Base-by-base conservation (phyloP, 2,888 invertebrate species). In the Lordiphosa andalusiaca region DNA sequence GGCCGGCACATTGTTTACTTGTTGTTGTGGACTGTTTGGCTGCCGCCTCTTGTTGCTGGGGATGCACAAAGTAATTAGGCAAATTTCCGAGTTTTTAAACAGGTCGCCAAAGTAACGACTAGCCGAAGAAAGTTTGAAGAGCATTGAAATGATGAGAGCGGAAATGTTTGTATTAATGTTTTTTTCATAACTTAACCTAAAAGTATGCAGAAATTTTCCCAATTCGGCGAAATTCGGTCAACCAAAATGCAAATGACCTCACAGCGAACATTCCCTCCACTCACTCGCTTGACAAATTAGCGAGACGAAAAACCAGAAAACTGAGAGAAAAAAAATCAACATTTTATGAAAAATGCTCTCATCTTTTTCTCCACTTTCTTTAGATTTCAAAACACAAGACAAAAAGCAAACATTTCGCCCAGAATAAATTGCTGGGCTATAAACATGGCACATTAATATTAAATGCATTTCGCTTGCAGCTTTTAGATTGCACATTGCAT, bases 391-490 rank as follows among this genome's bases (percentile, higher is more conserved):
- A 41, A 38, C 30, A 51, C 30, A 9, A 40, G 37, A 23, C 16
- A 16, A 19, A 21, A n/a, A 16, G 47, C 35, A 30, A 59, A 38
- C 23, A 25, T 38, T 36, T 66, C 9, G 30, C 9, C 9, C 7
- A 67, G 83, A 84, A 86, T 81, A 83, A 84, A 85, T 86, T 86
- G 86, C 81, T 73, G 54, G 71, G 70, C 61, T 69, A 82, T 82
- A 80, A 86, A 74, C 75, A 80, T 73, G 67, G 68, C 69, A 68
- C 86, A 85, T 86, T 84, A 86, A 86, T 86, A 84, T 85, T 83
- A 84, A 85, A 85, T 86, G 86, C 83, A 69, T 71, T 73, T 72
- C 63, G 67, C 61, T 63, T 46, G 50, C 55, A 57, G 30, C 49
- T 16, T 9, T n/a, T 19, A 47, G 59, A 40, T 40, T 47, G 51